Evolutionary conservation across 2,888 invertebrate species (phyloP).

Genomic region (Lacanobia wlatinum): DNA sequence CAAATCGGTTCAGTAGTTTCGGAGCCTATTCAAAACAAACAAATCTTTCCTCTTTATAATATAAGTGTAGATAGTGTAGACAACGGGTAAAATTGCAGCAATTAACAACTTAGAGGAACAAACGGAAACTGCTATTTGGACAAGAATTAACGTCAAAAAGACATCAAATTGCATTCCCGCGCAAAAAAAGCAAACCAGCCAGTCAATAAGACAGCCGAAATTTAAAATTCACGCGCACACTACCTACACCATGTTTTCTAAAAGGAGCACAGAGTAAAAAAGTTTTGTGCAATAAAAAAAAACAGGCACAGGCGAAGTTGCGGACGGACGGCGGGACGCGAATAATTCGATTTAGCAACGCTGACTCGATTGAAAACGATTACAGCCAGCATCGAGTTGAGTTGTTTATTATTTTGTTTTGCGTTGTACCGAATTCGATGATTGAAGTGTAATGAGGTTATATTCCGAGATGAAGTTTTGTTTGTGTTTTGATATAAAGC

Average conservation of each 20-base stretch:
- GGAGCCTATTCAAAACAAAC: no score
- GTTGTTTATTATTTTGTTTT: slow-evolving; percentile 74
- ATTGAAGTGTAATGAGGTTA: slow-evolving; percentile 71
- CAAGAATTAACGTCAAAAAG: slow-evolving; percentile 6
- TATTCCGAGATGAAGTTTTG: slow-evolving; percentile 47
- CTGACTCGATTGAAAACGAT: slow-evolving; percentile 80
- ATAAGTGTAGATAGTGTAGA: no score
- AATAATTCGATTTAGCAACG: slow-evolving; percentile 74
- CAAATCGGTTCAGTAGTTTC: no score
- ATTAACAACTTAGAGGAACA: neutral
- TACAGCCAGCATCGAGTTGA: slow-evolving; percentile 72
- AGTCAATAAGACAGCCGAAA: slow-evolving; percentile 47
- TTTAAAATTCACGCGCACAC: slow-evolving; percentile 47
- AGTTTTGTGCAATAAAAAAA: slow-evolving; percentile 30
- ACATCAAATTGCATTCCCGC: neutral
- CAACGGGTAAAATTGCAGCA: neutral
- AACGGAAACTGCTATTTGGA: neutral
- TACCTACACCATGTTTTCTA: slow-evolving; percentile 49
- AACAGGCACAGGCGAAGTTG: slow-evolving; percentile 57
- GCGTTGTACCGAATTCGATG: slow-evolving; percentile 66
- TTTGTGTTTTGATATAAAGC: slow-evolving; percentile 48
- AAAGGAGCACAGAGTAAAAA: slow-evolving; percentile 54
- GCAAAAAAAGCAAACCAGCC: slow-evolving; percentile 20
- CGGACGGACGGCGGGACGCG: slow-evolving; percentile 62
- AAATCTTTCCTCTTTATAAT: no score